Conservation (phyloP, 2,797 vertebrate species). For the Phoebastria nigripes region DNA sequence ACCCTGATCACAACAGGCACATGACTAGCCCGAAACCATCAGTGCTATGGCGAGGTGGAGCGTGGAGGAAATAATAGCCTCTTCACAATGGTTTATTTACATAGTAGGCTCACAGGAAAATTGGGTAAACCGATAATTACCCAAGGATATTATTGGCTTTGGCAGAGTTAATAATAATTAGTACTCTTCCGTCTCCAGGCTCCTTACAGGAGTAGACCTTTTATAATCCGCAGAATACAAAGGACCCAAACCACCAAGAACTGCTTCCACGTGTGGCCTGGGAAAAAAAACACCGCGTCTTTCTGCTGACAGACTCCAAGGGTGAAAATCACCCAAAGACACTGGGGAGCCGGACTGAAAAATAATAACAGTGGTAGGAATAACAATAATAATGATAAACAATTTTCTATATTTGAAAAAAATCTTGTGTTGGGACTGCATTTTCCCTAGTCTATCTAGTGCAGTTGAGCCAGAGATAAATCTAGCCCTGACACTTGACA, state of each 20-base stretch:
- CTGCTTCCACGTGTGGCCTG: constrained; percentile 15
- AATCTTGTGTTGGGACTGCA: background rate
- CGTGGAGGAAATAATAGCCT: constrained; percentile 35
- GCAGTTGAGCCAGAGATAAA: background rate
- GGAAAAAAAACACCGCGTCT: background rate
- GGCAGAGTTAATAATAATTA: constrained; percentile 69
- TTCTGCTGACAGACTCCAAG: background rate
- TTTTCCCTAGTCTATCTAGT: background rate
- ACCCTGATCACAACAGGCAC: background rate
- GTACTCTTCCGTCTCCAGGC: constrained; percentile 25
- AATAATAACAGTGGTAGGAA: background rate
- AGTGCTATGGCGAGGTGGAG: background rate
- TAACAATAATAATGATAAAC: background rate
- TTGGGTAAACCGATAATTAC: constrained; percentile 66
- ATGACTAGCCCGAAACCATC: background rate
- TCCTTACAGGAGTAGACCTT: constrained; percentile 46
- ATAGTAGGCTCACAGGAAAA: constrained; percentile 63
- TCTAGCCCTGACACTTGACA: background rate
- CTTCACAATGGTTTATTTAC: constrained; percentile 47
- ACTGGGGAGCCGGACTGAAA: background rate
- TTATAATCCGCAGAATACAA: constrained; percentile 14
- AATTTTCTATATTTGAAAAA: background rate
- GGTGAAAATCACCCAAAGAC: constrained; percentile 8
- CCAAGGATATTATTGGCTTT: constrained; percentile 66
- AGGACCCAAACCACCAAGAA: background rate